A percentile compares a stretch with the other conserved stretches of the same genome.
phyloP scores from a whole-genome alignment of 2,113 vertebrate genomes.

The Xenopus borealis region DNA sequence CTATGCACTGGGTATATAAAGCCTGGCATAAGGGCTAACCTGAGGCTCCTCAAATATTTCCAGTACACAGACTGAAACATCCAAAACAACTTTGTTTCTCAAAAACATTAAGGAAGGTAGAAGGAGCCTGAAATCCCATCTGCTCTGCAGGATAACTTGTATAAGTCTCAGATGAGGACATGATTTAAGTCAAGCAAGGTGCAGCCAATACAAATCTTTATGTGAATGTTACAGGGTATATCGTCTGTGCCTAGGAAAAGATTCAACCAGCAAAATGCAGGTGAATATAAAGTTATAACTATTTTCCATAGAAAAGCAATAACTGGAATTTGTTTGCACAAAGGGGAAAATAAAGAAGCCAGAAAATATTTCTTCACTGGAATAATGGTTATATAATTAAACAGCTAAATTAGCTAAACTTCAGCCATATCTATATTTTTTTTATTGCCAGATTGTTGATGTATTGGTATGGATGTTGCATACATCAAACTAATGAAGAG shows the following conservation, averaged over 20 bases:
- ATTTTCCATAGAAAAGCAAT: conserved; percentile 20
- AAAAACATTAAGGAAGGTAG: not conserved
- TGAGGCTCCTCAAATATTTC: conserved; percentile 20
- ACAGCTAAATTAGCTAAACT: conserved; percentile 1
- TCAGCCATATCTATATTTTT: not conserved
- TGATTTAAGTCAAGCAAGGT: not conserved
- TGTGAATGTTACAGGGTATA: conserved; percentile 33
- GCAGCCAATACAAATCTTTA: not conserved
- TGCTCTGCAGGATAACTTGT: conserved; percentile 16
- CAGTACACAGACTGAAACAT: not conserved
- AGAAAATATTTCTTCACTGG: not conserved
- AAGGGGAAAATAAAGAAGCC: not conserved
- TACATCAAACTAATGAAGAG: not conserved
- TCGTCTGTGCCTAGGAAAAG: conserved; percentile 29
- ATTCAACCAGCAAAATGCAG: conserved; percentile 17
- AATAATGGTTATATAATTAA: not conserved
- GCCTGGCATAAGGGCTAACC: conserved; percentile 1
- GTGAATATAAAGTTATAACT: conserved; percentile 24
- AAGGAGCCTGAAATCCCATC: conserved; percentile 5
- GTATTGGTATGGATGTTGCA: conserved; percentile 8
- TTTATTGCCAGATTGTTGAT: not conserved
- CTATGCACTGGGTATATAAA: conserved; percentile 11
- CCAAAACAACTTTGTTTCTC: conserved; percentile 19
- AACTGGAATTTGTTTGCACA: conserved; percentile 12
- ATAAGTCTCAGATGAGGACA: conserved; percentile 6